Evolutionary conservation across 2,888 invertebrate species (phyloP).

Genomic region (Diloba caeruleocephala): DNA sequence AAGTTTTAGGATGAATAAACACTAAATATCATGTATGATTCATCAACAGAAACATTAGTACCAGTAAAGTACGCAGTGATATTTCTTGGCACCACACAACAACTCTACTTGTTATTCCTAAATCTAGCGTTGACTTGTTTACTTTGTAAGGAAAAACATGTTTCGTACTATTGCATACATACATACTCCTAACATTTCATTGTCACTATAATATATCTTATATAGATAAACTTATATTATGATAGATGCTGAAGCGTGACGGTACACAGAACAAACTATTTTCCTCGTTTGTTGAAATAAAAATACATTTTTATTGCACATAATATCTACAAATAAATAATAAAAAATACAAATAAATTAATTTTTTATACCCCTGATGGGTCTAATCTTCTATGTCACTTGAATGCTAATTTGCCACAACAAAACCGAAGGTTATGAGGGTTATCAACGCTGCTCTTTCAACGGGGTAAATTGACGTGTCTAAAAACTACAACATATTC

Average conservation of each 20-base stretch:
- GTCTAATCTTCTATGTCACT: conserved; percentile 11
- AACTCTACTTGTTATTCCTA: conserved; percentile 23
- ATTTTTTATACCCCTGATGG: conserved; percentile 7
- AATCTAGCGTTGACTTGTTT: conserved; percentile 17
- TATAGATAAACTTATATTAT: not conserved
- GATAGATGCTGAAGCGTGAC: conserved; percentile 1
- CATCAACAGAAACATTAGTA: too few relatives aligned
- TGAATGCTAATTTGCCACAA: conserved; percentile 31
- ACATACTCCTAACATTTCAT: too few relatives aligned
- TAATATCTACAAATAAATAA: not conserved
- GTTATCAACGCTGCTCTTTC: conserved; percentile 38
- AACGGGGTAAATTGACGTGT: conserved; percentile 24
- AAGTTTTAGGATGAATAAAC: conserved; percentile 15
- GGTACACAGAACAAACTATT: conserved; percentile 5
- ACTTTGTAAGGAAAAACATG: conserved; percentile 17
- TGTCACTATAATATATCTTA: conserved; percentile 2
- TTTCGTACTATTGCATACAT: not conserved
- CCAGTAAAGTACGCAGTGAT: conserved; percentile 1
- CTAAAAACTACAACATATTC: conserved; percentile 20
- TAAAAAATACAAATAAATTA: not conserved
- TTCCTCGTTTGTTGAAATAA: conserved; percentile 8
- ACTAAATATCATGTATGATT: conserved; percentile 13
- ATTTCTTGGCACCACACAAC: conserved; percentile 17
- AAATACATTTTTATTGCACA: not conserved
- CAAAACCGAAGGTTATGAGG: conserved; percentile 29